A percentile compares a stretch with the other conserved stretches of the same genome.
These are phyloP conservation scores for Pimephales promelas DNA, from an alignment of 2,113 vertebrate genomes.

Conservation along the genomic window DNA sequence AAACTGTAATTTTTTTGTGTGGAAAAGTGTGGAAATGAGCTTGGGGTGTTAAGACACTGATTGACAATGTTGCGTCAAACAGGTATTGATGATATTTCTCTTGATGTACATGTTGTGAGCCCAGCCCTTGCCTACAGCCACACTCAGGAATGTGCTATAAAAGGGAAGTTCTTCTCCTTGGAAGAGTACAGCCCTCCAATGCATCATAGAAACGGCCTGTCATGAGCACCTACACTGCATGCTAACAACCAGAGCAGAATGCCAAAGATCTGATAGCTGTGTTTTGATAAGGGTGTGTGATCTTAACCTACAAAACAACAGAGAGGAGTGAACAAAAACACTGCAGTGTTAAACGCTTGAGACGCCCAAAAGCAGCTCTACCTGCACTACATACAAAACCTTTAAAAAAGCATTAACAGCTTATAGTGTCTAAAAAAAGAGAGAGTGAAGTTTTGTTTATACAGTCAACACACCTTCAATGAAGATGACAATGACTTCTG, in stretches of 20 bases:
- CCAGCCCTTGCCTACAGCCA: slow-evolving; percentile 50
- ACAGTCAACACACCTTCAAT: slow-evolving; percentile 8
- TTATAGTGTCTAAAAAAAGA: not conserved
- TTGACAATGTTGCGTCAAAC: slow-evolving; percentile 1
- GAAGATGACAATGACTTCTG: slow-evolving; percentile 14
- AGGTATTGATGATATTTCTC: slow-evolving; percentile 11
- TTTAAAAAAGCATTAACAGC: slow-evolving; percentile 21
- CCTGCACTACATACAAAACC: not conserved
- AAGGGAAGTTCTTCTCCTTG: slow-evolving; percentile 20
- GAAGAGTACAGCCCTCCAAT: slow-evolving; percentile 12
- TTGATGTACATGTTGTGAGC: slow-evolving; percentile 11
- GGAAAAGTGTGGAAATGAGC: not conserved
- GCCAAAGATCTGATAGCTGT: slow-evolving; percentile 46
- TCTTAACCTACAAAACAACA: slow-evolving; percentile 55
- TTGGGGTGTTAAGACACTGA: not conserved
- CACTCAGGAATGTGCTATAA: slow-evolving; percentile 44
- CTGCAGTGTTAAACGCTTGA: slow-evolving; percentile 5
- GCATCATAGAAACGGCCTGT: not conserved
- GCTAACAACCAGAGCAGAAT: slow-evolving; percentile 25
- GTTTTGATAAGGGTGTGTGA: slow-evolving; percentile 59
- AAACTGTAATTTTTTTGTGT: not conserved
- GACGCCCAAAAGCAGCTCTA: slow-evolving; percentile 1
- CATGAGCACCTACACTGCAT: slow-evolving; percentile 6
- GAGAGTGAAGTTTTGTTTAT: not conserved
- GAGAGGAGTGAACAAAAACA: slow-evolving; percentile 5